Percentiles rank a stretch among this genome's conserved stretches.
phyloP scores from a whole-genome alignment of 2,797 vertebrate species.

The Lacerta bilineata region DNA sequence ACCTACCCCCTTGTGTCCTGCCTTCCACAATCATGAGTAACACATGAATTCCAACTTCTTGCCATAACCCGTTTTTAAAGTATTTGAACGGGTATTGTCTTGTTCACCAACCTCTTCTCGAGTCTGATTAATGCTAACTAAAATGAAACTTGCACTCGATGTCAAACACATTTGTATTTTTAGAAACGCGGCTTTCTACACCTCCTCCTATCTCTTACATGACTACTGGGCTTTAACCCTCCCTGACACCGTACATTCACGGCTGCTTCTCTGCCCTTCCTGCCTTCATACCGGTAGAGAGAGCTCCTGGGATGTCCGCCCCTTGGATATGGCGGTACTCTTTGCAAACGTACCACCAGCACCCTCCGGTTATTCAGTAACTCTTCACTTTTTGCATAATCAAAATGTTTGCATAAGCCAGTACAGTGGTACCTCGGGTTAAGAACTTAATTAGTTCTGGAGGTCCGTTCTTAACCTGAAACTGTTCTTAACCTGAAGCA shows the following conservation, averaged over 20 bases:
- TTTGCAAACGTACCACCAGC: not conserved
- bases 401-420: not conserved
- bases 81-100: constrained; percentile 10
- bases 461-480: too few species aligned
- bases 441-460: too few species aligned
- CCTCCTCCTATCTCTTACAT: not conserved
- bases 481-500: too few species aligned
- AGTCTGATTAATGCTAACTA: constrained; percentile 7
- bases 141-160: not conserved
- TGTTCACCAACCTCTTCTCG: not conserved
- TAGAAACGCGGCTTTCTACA: constrained; percentile 6
- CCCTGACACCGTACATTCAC: not conserved
- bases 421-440: too few species aligned
- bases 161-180: constrained; percentile 8
- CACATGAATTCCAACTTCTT: not conserved
- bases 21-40: not conserved
- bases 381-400: not conserved
- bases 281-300: not conserved
- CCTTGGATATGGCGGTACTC: not conserved
- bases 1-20: not conserved
- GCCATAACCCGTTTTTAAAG: not conserved
- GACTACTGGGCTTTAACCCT: not conserved
- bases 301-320: not conserved
- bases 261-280: not conserved
- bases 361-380: not conserved